phyloP scores from a whole-genome alignment of 2,113 vertebrate genomes.

The Podiceps cristatus region DNA sequence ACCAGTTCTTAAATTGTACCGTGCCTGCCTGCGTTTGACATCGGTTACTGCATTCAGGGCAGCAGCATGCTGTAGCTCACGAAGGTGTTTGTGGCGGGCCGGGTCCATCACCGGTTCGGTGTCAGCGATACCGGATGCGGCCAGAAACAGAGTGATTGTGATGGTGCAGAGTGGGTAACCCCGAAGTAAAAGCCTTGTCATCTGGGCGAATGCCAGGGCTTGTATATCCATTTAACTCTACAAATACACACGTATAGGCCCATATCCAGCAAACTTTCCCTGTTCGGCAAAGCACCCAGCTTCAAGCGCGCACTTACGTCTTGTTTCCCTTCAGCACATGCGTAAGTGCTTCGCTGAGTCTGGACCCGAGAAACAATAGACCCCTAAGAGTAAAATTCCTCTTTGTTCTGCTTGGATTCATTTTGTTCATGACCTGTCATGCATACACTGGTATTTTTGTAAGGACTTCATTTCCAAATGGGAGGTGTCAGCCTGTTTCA shows the following conservation, averaged over 20 bases:
- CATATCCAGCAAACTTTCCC: neutral
- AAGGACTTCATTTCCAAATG: constrained; percentile 6
- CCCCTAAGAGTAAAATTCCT: neutral
- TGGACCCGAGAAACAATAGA: neutral
- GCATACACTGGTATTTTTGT: constrained; percentile 39
- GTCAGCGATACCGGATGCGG: neutral
- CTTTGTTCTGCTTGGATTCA: neutral
- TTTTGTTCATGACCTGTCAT: constrained; percentile 13
- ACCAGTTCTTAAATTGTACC: neutral
- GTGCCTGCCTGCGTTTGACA: neutral
- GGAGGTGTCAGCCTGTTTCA: constrained; percentile 18
- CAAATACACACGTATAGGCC: neutral
- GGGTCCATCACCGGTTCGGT: neutral
- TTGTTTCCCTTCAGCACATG: neutral
- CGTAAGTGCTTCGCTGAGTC: neutral
- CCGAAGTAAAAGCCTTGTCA: neutral
- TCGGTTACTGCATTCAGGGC: neutral
- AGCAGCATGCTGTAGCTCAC: neutral
- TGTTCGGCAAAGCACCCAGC: neutral
- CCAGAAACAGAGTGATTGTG: neutral
- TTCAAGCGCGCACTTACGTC: neutral
- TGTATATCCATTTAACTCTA: neutral
- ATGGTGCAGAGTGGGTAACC: neutral
- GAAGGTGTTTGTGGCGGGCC: neutral
- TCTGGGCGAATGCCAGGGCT: neutral